Base-by-base conservation (phyloP, 1,140 invertebrate species). In the Copidosoma floridanum region DNA sequence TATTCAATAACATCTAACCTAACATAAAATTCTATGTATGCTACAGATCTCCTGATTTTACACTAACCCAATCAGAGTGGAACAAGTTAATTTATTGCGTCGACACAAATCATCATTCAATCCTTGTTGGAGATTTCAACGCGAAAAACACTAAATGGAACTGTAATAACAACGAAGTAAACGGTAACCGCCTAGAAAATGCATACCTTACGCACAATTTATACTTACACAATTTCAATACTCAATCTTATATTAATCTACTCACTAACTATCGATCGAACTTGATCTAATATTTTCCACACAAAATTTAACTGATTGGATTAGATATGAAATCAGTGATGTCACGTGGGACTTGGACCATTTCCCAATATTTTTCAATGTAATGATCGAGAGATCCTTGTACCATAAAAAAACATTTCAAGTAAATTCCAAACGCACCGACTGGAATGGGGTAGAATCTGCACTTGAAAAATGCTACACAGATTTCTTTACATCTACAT, bases 271-370 rank as follows among this genome's bases (percentile, higher is more conserved):
- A 41, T 3, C 21, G 3, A 14, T 53, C 51, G 14, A 38, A 53
- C 14, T 65, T 2, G 63, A 63, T 21, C 51, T 67, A 1, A 58
- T 55, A 1, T 53, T 65, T 24, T 27, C 65, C 57, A 65, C 65
- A 32, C 46, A 63, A 56, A 60, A 60, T 56, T 64, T 69, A 41
- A 32, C 41, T 43, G 32, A 61, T 48, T 59, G 67, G 43, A 57
- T 70, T 46, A 64, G 64, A 53, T 72, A 68, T 70, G 51, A 68
- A 27, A 59, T 64, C 6, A 35, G 68, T 35, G 63, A 69, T 6
- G 61, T 71, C 43, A 50, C 65, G 24, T 67, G 68, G 65, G 66
- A 66, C 23, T 73, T 68, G 57, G 71, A 74, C 47, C 70, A 75
- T 43, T 69, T 64, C 18, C 73, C 69, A 12, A 69, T 73, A 35